A percentile compares a stretch with the other conserved stretches of the same genome.
Evolutionary conservation across 2,113 vertebrate species (phyloP).

Genomic region (Mesoclemmys tuberculata): DNA sequence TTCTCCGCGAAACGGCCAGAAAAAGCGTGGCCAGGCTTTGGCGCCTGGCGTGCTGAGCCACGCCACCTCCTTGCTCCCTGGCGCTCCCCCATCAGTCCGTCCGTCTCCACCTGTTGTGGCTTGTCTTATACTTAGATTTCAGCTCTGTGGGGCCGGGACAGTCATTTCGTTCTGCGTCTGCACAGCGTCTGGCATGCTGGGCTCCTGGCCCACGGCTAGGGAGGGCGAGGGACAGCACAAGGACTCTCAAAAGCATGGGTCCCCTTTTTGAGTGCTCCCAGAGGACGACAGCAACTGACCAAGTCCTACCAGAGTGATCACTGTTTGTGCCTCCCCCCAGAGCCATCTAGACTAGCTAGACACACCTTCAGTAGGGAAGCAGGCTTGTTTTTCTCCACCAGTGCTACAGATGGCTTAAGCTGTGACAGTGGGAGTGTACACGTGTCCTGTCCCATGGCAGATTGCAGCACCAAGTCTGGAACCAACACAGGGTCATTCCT

Average conservation of each 20-base stretch:
- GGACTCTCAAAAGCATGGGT: background rate
- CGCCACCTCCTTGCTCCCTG: background rate
- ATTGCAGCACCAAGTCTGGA: background rate
- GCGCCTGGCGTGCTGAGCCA: background rate
- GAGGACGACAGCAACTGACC: background rate
- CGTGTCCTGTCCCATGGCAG: no score
- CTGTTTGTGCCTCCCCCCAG: background rate
- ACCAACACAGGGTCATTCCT: background rate
- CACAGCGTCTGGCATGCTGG: background rate
- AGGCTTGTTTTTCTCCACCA: background rate
- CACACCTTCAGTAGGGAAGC: background rate
- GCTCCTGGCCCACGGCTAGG: background rate
- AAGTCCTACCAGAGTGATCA: background rate
- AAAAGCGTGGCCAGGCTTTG: background rate
- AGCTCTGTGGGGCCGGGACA: background rate
- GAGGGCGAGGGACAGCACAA: background rate
- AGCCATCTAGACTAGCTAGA: no score
- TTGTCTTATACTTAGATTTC: background rate
- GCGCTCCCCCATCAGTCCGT: background rate
- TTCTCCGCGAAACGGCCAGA: background rate
- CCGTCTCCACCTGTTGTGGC: background rate
- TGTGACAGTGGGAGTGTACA: background rate
- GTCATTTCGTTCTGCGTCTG: background rate
- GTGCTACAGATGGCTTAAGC: background rate
- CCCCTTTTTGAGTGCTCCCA: background rate